These are phyloP conservation scores for Palythoa grandis DNA, from an alignment of 92 coral and sea anemone species.

Conservation along the genomic window DNA sequence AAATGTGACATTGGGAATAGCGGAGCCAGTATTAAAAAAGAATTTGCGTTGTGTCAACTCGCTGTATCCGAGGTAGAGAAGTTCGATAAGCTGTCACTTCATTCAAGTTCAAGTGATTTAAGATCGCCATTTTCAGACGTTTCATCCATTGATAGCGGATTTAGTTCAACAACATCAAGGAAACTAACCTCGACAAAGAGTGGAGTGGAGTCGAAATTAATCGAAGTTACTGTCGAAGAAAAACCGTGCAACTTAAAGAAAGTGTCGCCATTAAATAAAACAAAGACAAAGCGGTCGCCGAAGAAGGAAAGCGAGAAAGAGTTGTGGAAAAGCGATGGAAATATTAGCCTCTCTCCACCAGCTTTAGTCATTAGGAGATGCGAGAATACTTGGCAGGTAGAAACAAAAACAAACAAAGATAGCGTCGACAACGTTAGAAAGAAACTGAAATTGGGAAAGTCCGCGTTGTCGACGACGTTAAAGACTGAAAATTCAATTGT, in stretches of 20 bases:
- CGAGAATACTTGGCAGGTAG: conserved; percentile 85
- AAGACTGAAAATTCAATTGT: neutral
- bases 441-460: conserved; percentile 48
- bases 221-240: conserved; percentile 20
- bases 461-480: neutral
- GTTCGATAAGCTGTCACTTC: conserved; percentile 7
- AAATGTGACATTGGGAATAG: conserved; percentile 7
- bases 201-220: conserved; percentile 43
- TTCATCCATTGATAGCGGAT: conserved; percentile 87
- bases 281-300: conserved; percentile 54
- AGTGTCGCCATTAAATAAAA: conserved; percentile 47
- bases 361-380: conserved; percentile 77
- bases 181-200: conserved; percentile 23
- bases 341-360: conserved; percentile 76
- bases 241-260: conserved; percentile 24
- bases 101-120: conserved; percentile 24
- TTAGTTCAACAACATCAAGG: conserved; percentile 67
- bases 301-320: conserved; percentile 45
- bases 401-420: conserved; percentile 61
- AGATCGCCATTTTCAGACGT: conserved; percentile 73
- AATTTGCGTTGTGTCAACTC: conserved; percentile 28
- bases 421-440: conserved; percentile 35
- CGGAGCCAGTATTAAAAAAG: conserved; percentile 8
- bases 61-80: conserved; percentile 33
- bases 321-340: neutral